Evolutionary conservation across 1,140 invertebrate genomes (phyloP).

Genomic region (Coboldia fuscipes): DNA sequence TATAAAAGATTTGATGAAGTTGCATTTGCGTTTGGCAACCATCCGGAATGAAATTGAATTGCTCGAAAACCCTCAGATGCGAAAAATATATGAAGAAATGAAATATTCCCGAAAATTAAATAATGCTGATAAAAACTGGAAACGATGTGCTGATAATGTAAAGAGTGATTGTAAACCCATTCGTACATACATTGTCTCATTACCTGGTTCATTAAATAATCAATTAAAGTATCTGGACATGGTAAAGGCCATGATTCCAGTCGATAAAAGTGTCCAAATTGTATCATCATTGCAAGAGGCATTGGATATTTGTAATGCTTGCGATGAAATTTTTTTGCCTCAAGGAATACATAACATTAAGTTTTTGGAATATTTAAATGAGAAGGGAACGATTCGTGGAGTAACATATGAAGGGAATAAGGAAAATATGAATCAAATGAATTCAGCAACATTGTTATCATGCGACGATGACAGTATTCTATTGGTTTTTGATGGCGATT

Average conservation of each 20-base stretch:
- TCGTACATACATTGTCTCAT: conserved; percentile 28
- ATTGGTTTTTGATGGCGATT: conserved; percentile 18
- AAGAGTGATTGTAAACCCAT: no score
- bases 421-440: conserved; percentile 3
- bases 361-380: conserved; percentile 15
- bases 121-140: no score
- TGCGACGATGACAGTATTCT: conserved; percentile 21
- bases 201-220: conserved; percentile 21
- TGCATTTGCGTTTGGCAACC: conserved; percentile 30
- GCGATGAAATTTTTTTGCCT: conserved; percentile 12
- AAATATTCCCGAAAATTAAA: no score
- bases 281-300: conserved; percentile 20
- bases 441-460: conserved; percentile 15
- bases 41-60: conserved; percentile 37
- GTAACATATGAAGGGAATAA: neutral
- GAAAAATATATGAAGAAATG: conserved; percentile 23
- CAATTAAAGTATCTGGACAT: conserved; percentile 23
- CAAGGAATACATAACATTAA: conserved; percentile 14
- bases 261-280: conserved; percentile 20
- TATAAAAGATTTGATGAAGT: conserved; percentile 25
- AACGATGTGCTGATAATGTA: no score
- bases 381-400: conserved; percentile 10
- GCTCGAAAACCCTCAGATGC: conserved; percentile 32
- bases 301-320: conserved; percentile 20
- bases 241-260: conserved; percentile 17